These are phyloP conservation scores for Strongylocentrotus purpuratus DNA, from an alignment of 35 echinoderm and acorn worm genomes.

Conservation along the genomic window DNA sequence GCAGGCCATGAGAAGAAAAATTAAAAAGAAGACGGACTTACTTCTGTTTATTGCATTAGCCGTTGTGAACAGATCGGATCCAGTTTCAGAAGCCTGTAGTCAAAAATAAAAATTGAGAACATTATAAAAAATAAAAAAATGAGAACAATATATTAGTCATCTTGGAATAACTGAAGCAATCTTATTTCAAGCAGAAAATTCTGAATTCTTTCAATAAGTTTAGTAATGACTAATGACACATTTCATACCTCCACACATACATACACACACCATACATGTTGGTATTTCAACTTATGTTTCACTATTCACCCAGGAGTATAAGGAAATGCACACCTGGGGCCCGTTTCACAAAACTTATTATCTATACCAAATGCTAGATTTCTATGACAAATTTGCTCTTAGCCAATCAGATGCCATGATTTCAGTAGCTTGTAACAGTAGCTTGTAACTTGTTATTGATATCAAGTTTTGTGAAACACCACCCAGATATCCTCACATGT, in stretches of 20 bases:
- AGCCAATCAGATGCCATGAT: no score
- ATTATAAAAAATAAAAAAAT: not conserved
- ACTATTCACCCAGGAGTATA: no score
- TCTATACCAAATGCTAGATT: no score
- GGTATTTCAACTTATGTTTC: no score
- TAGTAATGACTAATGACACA: not conserved
- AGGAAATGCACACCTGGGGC: no score
- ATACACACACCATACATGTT: not conserved
- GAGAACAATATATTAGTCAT: not conserved
- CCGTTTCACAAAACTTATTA: no score
- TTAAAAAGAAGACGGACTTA: slow-evolving; percentile 36
- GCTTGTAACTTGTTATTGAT: no score
- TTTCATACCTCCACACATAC: not conserved
- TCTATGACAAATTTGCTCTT: no score
- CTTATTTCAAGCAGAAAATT: not conserved
- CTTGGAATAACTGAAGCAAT: not conserved
- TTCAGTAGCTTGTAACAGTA: no score
- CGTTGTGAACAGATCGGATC: slow-evolving; percentile 57
- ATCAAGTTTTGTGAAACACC: no score
- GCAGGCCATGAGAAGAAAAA: not conserved
- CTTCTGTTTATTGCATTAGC: slow-evolving; percentile 51
- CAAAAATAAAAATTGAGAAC: not conserved
- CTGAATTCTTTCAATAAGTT: not conserved
- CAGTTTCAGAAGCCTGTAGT: slow-evolving; percentile 59
- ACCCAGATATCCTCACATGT: no score